Evolutionary conservation across 2,113 vertebrate genomes (phyloP).

Genomic region (Orthochromis malagaraziensis): DNA sequence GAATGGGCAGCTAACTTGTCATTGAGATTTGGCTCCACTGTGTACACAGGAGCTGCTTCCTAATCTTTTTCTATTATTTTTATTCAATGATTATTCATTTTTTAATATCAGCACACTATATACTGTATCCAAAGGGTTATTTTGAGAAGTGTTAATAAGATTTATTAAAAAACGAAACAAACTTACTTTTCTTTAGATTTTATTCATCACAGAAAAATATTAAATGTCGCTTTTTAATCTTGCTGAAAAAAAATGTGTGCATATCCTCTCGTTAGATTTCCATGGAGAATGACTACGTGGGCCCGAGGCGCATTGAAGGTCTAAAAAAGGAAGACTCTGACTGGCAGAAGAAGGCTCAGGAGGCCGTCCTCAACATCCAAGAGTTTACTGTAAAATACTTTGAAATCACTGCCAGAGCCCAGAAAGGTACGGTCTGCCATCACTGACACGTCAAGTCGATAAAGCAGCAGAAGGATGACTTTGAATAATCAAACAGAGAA

Average conservation of each 20-base stretch:
- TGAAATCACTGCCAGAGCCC: slow-evolving; percentile 92
- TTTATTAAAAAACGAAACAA: neutral
- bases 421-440: slow-evolving; percentile 83
- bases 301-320: slow-evolving; percentile 89
- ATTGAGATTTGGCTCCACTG: neutral
- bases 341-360: slow-evolving; percentile 95
- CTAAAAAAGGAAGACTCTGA: slow-evolving; percentile 92
- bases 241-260: neutral
- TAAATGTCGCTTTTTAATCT: neutral
- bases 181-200: neutral
- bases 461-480: slow-evolving; percentile 2
- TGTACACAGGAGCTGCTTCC: neutral
- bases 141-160: neutral
- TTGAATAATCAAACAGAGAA: neutral
- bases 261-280: slow-evolving; percentile 78
- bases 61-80: neutral
- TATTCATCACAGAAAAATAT: neutral
- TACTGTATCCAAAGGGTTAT: neutral
- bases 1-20: neutral
- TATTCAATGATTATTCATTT: neutral
- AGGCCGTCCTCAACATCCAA: slow-evolving; percentile 93
- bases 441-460: neutral
- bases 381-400: slow-evolving; percentile 98
- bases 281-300: slow-evolving; percentile 92
- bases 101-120: neutral